Evolutionary conservation across 1,140 invertebrate species (phyloP), one percentile per base, ranked within the genome.

Genomic region (Cheumatopsyche charites): DNA sequence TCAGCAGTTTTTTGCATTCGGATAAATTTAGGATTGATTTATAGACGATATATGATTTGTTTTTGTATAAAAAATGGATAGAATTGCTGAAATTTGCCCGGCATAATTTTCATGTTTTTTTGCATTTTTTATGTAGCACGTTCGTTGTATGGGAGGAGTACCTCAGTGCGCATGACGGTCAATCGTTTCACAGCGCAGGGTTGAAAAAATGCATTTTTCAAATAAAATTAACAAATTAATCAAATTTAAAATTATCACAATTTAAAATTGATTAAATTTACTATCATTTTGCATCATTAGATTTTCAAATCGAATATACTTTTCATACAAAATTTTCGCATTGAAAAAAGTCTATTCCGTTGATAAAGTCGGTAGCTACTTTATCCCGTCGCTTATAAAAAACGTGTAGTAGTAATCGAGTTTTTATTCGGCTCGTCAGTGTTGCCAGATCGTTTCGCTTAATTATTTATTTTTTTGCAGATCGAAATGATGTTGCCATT

Each of bases 61-160:
- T n/a, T n/a, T n/a, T 9, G 29, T 36, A 9, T 3, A 47, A 47
- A 47, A 47, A 47, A 47, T 13, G 43, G 15, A 13, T 52, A 15
- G 19, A 52, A 17, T 13, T 17, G 65, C 43, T 49, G 65, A 67
- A 67, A 67, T 84, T 84, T 84, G 77, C 82, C 82, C 82, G 83
- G 83, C 82, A 84, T 83, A 84, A 82, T 45, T 82, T 83, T 83
- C 81, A 81, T 83, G 81, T 84, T 84, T 84, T 84, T 84, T 83
- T 82, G 80, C 79, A 78, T 77, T 78, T 61, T 69, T 66, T 42
- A n/a, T n/a, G n/a, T n/a, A n/a, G 58, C 43, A 58, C 62, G 70
- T 65, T 11, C 26, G 47, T 21, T 9, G 29, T 36, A 15, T 15
- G 47, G 47, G 47, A 52, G 15, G 7, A n/a, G n/a, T 7, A 15